A percentile compares a stretch with the other conserved stretches of the same genome.
These are phyloP conservation scores for Cheirogaleus medius DNA, from an alignment of 2,113 vertebrate species.

Conservation along the genomic window DNA sequence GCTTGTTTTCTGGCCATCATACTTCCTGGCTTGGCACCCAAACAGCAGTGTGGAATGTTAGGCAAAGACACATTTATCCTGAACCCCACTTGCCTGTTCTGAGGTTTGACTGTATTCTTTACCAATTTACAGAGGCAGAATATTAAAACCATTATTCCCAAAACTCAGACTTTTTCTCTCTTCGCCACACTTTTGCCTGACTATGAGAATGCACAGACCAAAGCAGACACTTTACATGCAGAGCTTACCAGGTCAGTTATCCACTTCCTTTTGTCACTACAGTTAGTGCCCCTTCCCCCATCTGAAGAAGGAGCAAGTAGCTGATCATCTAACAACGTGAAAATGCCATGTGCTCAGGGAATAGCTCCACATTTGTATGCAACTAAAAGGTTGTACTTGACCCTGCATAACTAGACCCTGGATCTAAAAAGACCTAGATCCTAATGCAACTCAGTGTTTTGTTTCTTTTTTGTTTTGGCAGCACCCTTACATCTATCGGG, in stretches of 20 bases:
- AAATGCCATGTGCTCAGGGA: neutral
- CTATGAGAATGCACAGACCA: neutral
- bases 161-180: neutral
- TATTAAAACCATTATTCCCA: neutral
- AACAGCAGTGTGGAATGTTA: neutral
- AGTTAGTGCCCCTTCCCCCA: neutral
- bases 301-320: neutral
- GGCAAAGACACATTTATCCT: neutral
- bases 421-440: neutral
- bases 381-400: neutral
- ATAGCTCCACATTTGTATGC: neutral
- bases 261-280: neutral
- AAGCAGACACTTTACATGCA: neutral
- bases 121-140: neutral
- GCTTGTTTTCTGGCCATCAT: neutral
- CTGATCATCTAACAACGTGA: neutral
- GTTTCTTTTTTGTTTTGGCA: constrained; percentile 81
- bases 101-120: neutral
- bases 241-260: neutral
- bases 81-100: neutral
- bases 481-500: constrained; percentile 93
- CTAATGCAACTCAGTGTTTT: neutral
- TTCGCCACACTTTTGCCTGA: neutral
- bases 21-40: neutral
- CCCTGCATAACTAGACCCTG: neutral